Evolutionary conservation across 1,140 invertebrate species (phyloP), one percentile per base, ranked within the genome.

Genomic region (Diachasmimorpha longicaudata): DNA sequence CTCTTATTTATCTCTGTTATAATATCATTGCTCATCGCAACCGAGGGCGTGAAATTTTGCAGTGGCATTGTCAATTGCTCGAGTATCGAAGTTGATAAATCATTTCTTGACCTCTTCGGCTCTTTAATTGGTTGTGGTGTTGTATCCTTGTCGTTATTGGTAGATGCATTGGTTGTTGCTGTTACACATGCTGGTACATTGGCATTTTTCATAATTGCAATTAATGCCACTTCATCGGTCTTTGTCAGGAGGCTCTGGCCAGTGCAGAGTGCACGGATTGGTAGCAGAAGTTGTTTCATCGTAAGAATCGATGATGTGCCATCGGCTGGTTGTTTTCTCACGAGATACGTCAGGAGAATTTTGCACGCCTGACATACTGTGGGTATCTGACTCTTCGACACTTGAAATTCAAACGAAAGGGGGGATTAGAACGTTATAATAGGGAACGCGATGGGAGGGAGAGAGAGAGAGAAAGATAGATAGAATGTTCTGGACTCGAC

Each of bases 1-100:
- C 70, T 79, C 80, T 87, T 88, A 73, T 78, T 85, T 0, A 78
- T 71, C 37, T 87, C 85, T 0, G 78, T 58, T 4, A 78, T 58
- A 67, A 69, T 80, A 76, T 88, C 87, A 75, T 46, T 80, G 14
- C 44, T 42, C 23, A 79, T 78, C 19, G 79, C 72, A 1, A 78
- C 25, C 6, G 80, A 76, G 13, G 82, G 77, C 2, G 80, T 76
- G 76, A 90, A 91, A 80, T 91, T 91, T 79, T 91, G 88, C 46
- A 94, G 80, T 0, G 93, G 93, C 77, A 92, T 90, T 21, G 93
- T 91, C 48, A 94, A 81, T 78, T 93, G 92, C 80, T 93, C 93
- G 14, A 93, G 85, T 77, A 94, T 93, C 44, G 90, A 90, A 4
- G 89, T 89, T 0, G 92, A 93, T 19, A 94, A 85, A 86, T 94